A percentile compares a stretch with the other conserved stretches of the same genome.
Evolutionary conservation across 1,140 invertebrate genomes (phyloP).

Genomic region (Euwallacea fornicatus): DNA sequence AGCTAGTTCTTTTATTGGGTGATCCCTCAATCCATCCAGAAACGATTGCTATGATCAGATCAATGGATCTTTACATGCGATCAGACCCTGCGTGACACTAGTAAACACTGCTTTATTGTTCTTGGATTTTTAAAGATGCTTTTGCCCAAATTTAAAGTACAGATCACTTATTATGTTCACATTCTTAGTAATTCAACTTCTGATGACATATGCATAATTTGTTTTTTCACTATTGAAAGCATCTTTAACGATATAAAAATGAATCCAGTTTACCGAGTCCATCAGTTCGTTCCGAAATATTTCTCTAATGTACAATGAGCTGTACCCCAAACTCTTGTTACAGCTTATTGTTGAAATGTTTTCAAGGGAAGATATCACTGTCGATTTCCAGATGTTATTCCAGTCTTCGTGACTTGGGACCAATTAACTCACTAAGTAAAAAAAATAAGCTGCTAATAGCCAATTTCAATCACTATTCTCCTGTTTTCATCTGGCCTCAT

Average conservation of each 20-base stretch:
- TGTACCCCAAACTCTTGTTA: constrained; percentile 58
- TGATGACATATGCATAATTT: constrained; percentile 64
- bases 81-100: too few species aligned
- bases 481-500: too few species aligned
- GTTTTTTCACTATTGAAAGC: constrained; percentile 58
- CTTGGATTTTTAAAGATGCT: too few species aligned
- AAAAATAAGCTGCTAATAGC: too few species aligned
- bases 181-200: constrained; percentile 55
- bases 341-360: constrained; percentile 62
- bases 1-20: too few species aligned
- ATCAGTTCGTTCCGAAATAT: constrained; percentile 74
- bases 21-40: too few species aligned
- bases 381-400: constrained; percentile 62
- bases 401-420: constrained; percentile 53
- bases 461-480: too few species aligned
- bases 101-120: too few species aligned
- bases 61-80: too few species aligned
- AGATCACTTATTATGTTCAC: too few species aligned
- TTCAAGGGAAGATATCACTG: constrained; percentile 68
- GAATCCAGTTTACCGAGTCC: constrained; percentile 64
- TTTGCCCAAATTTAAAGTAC: too few species aligned
- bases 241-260: constrained; percentile 73
- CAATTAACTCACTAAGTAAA: constrained; percentile 42
- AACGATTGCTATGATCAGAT: too few species aligned
- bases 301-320: constrained; percentile 67